These are phyloP conservation scores for Diplolepis rosae DNA, from an alignment of 2,888 invertebrate genomes.

Conservation along the genomic window DNA sequence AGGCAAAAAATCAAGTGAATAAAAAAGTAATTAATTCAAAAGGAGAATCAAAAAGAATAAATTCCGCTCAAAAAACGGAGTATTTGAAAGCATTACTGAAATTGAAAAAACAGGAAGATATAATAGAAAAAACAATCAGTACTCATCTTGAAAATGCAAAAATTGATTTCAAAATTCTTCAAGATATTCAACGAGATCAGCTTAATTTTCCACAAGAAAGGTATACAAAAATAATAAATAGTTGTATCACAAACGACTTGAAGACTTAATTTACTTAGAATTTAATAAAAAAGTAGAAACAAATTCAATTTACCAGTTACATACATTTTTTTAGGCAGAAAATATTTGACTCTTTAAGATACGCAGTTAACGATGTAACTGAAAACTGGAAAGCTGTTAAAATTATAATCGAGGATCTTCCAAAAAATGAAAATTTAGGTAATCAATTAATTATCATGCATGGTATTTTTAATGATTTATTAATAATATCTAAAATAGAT, in stretches of 20 bases:
- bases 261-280: not conserved
- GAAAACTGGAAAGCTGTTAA: slow-evolving; percentile 55
- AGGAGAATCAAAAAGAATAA: slow-evolving; percentile 34
- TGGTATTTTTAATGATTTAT: too few relatives aligned
- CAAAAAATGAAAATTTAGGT: slow-evolving; percentile 59
- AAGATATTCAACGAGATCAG: slow-evolving; percentile 53
- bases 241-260: too few relatives aligned
- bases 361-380: slow-evolving; percentile 49
- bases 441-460: too few relatives aligned
- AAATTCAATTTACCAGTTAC: slow-evolving; percentile 30
- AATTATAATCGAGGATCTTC: slow-evolving; percentile 47
- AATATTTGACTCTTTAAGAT: slow-evolving; percentile 42
- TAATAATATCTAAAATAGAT: too few relatives aligned
- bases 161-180: slow-evolving; percentile 53
- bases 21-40: not conserved
- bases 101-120: slow-evolving; percentile 63
- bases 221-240: slow-evolving; percentile 45
- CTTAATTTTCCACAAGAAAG: slow-evolving; percentile 52
- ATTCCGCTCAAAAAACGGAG: slow-evolving; percentile 49
- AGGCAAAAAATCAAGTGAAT: not conserved
- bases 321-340: slow-evolving; percentile 49
- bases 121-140: slow-evolving; percentile 61
- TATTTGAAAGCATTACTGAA: slow-evolving; percentile 56
- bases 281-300: slow-evolving; percentile 23
- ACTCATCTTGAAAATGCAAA: slow-evolving; percentile 59